Base-by-base conservation (phyloP, 2,888 invertebrate genomes). In the Amorpha juglandis region DNA sequence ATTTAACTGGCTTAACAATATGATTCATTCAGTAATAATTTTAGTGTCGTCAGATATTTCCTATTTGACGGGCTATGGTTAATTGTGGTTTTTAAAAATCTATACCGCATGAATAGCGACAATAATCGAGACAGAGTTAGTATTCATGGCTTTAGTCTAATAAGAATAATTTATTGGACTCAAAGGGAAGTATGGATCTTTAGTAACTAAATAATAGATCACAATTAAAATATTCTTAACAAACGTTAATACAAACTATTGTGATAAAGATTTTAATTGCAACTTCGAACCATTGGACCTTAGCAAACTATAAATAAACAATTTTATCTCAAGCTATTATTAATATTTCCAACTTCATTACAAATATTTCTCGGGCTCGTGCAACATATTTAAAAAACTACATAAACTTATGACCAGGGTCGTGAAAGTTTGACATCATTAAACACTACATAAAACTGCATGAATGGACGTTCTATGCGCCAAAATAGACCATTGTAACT, bases 401-500 rank as follows among this genome's bases (percentile, higher is more conserved):
- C 38, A 55, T 55, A 35, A 55, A 55, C 16, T 58, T 58, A 58
- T 58, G 42, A 19, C 12, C n/a, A 38, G 38, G 42, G 38, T 58
- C 58, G 42, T 19, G 42, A 58, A 42, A 58, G 58, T 58, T 58
- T 58, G 42, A 38, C 58, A 58, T 58, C 58, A 64, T 53, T 27
- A 47, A 65, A 65, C 50, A 48, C 50, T 51, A 65, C 38, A 48
- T 42, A 33, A 45, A 12, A 33, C 62, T 27, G 1, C 38, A 51
- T 62, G 45, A 77, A 74, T 70, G 73, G 63, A 64, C 64, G 71
- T 79, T 79, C 74, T 75, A 74, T 74, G 78, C 75, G 78, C 76
- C 76, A 79, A 80, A 75, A 78, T 78, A 78, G 78, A 78, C 78
- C 79, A 78, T 84, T 83, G 78, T 82, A 77, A 76, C 80, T 80